Evolutionary conservation across 2,888 invertebrate species (phyloP).

Genomic region (Luperina nickerlii): DNA sequence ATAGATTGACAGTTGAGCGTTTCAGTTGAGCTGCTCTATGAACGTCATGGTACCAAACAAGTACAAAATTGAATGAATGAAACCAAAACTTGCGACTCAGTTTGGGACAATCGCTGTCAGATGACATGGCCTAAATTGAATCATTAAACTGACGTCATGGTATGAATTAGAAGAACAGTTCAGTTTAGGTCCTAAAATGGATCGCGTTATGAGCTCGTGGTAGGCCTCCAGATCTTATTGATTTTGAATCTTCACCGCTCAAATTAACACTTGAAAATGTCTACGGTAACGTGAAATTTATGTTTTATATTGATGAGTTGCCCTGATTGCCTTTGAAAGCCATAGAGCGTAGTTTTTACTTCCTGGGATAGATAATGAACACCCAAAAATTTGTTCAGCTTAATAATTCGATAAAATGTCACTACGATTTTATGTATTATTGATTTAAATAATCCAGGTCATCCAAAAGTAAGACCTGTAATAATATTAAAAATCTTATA

Average conservation of each 20-base stretch:
- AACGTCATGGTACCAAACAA: no score
- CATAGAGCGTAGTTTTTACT: neutral
- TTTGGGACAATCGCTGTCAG: no score
- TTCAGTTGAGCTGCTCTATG: no score
- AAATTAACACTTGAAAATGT: constrained; percentile 36
- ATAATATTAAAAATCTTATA: neutral
- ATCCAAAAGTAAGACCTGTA: neutral
- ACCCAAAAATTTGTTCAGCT: neutral
- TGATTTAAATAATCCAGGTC: neutral
- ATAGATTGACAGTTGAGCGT: no score
- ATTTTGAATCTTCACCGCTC: constrained; percentile 9
- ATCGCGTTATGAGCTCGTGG: no score
- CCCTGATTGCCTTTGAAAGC: constrained; percentile 1
- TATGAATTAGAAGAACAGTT: no score
- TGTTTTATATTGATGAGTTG: constrained; percentile 21
- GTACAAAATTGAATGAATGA: no score
- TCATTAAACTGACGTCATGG: no score
- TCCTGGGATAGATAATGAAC: neutral
- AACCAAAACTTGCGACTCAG: no score
- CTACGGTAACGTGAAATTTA: constrained; percentile 10
- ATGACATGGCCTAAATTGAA: no score
- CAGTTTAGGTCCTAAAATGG: no score
- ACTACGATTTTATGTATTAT: neutral
- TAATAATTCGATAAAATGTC: neutral
- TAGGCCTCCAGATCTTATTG: no score